Evolutionary conservation across 1,140 invertebrate genomes (phyloP), one percentile per base, ranked within the genome.

Genomic region (Trissolcus basalis): DNA sequence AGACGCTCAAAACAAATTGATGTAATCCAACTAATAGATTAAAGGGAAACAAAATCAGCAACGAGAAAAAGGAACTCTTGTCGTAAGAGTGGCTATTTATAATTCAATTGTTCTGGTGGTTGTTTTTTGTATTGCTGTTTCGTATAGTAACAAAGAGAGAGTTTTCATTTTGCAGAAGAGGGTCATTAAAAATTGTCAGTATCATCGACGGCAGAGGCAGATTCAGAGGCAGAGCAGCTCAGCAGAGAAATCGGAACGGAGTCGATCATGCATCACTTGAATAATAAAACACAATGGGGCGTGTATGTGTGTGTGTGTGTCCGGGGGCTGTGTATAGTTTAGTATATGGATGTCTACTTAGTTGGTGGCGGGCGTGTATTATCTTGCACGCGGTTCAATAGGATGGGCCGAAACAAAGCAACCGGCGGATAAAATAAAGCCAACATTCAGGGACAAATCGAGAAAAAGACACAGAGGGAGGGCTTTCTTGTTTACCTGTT

Each of bases 351-450:
- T 27, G 76, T 83, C 65, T 82, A 82, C 80, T 79, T 78, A 82
- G 80, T 78, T 64, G 60, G 73, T 59, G 73, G 48, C 49, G 75
- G 78, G 80, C 19, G 72, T 81, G 83, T 82, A 85, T 84, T 85
- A 85, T 86, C 83, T 83, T 80, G 68, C 74, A 77, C 78, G 75
- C 79, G 67, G 85, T 85, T 86, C 83, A 85, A 85, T 85, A 83
- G 83, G 80, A 82, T 79, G 74, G 79, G 78, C 80, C 82, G 83
- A 83, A 86, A 86, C 85, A 86, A 85, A 86, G 78, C 78, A 80
- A 78, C 82, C 80, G 75, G 73, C 76, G 79, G 73, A 79, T 79
- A 85, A 86, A 86, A 86, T 86, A 86, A 86, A 80, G 80, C 82
- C 75, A 80, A 85, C 84, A 81, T 83, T 84, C 81, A 80, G 80